A percentile compares a stretch with the other conserved stretches of the same genome.
phyloP scores from a whole-genome alignment of 2,888 invertebrate genomes.

The Dynastes tityus region DNA sequence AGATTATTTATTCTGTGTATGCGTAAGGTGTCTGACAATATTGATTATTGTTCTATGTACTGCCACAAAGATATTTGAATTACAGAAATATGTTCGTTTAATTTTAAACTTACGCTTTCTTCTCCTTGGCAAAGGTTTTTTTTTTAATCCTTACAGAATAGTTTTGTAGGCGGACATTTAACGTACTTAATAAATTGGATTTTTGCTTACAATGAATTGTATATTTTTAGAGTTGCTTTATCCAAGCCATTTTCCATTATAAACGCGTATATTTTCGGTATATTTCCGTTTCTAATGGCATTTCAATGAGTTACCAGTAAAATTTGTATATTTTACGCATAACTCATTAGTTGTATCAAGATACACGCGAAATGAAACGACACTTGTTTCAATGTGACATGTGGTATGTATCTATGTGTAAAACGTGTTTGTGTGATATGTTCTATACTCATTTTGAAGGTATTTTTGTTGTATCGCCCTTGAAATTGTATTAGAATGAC shows the following conservation, averaged over 20 bases:
- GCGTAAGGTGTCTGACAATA: constrained; percentile 18
- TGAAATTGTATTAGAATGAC: constrained; percentile 22
- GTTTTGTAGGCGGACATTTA: neutral
- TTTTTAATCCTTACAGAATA: neutral
- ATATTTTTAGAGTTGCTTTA: neutral
- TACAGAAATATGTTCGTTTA: neutral
- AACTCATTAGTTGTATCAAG: neutral
- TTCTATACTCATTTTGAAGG: neutral
- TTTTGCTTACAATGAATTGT: neutral
- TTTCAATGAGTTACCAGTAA: neutral
- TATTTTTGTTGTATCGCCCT: constrained; percentile 16
- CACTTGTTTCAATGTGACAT: neutral
- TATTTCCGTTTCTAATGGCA: neutral
- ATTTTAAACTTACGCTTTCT: too few species aligned
- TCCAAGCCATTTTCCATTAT: neutral
- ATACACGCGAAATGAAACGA: neutral
- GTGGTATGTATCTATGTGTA: neutral
- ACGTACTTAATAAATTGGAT: neutral
- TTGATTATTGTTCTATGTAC: constrained; percentile 6
- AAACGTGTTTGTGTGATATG: neutral
- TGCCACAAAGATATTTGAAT: neutral
- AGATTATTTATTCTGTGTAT: constrained; percentile 27
- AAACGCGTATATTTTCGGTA: neutral
- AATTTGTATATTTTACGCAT: neutral
- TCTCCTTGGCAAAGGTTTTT: too few species aligned